A percentile compares a stretch with the other conserved stretches of the same genome.
phyloP scores from a whole-genome alignment of 2,888 invertebrate genomes.

The Chironomus riparius region DNA sequence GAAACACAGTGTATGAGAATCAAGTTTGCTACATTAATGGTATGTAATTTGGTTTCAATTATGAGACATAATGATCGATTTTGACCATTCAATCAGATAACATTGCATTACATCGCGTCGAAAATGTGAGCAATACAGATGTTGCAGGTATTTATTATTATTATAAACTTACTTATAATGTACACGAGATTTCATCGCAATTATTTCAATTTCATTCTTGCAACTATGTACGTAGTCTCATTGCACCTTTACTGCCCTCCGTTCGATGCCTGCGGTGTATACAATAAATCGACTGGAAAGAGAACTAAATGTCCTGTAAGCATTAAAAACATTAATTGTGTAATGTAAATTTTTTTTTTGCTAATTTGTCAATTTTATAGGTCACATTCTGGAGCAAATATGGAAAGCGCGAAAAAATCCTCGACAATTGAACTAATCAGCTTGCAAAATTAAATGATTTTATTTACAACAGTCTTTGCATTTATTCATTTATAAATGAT shows the following conservation, averaged over 20 bases:
- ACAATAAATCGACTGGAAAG: constrained; percentile 84
- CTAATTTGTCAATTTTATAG: constrained; percentile 29
- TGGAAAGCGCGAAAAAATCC: constrained; percentile 48
- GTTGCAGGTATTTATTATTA: constrained; percentile 48
- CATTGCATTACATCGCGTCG: constrained; percentile 89
- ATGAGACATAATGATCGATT: constrained; percentile 1
- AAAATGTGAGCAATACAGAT: constrained; percentile 84
- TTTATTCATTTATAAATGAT: background rate
- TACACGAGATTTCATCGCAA: background rate
- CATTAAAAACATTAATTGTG: no score
- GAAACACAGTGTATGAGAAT: constrained; percentile 57
- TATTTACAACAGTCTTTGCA: background rate
- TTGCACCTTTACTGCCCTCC: constrained; percentile 94
- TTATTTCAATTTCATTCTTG: background rate
- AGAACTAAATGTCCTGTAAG: constrained; percentile 47
- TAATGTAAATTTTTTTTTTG: no score
- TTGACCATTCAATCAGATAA: constrained; percentile 56
- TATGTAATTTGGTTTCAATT: constrained; percentile 36
- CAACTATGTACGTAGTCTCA: constrained; percentile 49
- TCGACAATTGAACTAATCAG: background rate
- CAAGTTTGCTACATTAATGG: constrained; percentile 94
- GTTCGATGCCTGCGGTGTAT: constrained; percentile 77
- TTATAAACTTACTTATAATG: background rate
- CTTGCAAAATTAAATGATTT: background rate
- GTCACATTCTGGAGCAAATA: constrained; percentile 92